Evolutionary conservation across 2,113 vertebrate species (phyloP).

Genomic region (Phalacrocorax brasilianus): DNA sequence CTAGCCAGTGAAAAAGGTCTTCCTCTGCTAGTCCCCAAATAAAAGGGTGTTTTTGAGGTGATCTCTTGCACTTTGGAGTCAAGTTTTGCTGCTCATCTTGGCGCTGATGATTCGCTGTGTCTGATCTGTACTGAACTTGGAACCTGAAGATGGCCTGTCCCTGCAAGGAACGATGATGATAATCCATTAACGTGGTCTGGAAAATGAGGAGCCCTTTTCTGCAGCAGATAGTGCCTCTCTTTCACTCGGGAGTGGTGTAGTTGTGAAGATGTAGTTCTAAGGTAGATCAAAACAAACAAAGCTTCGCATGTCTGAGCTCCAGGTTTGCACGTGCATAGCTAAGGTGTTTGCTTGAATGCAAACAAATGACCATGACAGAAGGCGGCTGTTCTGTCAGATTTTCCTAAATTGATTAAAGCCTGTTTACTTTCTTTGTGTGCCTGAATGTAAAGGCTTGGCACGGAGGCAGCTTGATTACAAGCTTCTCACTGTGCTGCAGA

Average conservation of each 20-base stretch:
- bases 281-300: neutral
- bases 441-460: neutral
- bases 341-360: neutral
- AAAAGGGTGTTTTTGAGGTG: slow-evolving; percentile 28
- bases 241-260: neutral
- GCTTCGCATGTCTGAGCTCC: neutral
- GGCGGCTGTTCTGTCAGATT: neutral
- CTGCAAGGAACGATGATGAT: slow-evolving; percentile 10
- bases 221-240: neutral
- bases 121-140: slow-evolving; percentile 12
- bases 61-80: neutral
- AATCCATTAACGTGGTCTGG: neutral
- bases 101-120: neutral
- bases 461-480: neutral
- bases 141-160: slow-evolving; percentile 50
- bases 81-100: neutral
- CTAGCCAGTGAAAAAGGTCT: slow-evolving; percentile 4
- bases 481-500: neutral
- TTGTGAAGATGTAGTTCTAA: neutral
- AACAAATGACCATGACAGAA: neutral
- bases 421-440: neutral
- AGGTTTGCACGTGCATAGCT: neutral
- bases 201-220: neutral
- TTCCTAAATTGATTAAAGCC: neutral
- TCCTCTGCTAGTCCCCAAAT: neutral